Percentiles rank a stretch among this genome's conserved stretches.
phyloP scores from a whole-genome alignment of 2,888 invertebrate species.

The Athrips mouffetella region DNA sequence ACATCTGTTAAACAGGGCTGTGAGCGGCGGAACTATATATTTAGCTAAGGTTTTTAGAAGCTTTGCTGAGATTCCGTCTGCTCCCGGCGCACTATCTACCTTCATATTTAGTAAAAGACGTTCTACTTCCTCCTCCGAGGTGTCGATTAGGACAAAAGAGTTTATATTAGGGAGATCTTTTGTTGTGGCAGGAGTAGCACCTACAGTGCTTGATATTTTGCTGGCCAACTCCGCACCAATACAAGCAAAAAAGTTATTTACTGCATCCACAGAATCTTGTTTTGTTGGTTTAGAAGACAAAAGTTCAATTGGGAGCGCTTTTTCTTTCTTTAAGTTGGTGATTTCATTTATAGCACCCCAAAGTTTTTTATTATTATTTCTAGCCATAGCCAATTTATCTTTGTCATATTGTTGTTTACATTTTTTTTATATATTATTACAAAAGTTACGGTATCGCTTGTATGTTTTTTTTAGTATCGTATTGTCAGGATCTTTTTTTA shows the following conservation, averaged over 20 bases:
- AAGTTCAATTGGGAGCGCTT: neutral
- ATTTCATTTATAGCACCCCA: no score
- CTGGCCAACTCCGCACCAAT: neutral
- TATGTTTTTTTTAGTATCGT: neutral
- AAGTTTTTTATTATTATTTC: conserved; percentile 9
- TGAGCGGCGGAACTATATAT: neutral
- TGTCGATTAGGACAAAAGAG: neutral
- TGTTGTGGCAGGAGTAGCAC: neutral
- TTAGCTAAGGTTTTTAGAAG: neutral
- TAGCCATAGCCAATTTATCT: neutral
- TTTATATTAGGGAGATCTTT: neutral
- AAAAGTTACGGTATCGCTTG: conserved; percentile 15
- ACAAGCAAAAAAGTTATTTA: neutral
- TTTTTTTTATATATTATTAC: conserved; percentile 13
- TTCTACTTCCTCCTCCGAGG: neutral
- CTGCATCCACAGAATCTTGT: neutral
- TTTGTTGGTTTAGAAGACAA: neutral
- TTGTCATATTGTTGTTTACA: conserved; percentile 11
- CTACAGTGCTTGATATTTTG: neutral
- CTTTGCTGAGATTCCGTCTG: neutral
- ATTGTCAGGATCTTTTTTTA: conserved; percentile 12
- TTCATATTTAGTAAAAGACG: neutral
- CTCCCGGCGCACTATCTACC: neutral
- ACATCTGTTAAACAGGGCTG: neutral
- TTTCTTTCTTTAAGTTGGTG: neutral